phyloP scores from a whole-genome alignment of 2,113 vertebrate species.

The Stigmatopora nigra region DNA sequence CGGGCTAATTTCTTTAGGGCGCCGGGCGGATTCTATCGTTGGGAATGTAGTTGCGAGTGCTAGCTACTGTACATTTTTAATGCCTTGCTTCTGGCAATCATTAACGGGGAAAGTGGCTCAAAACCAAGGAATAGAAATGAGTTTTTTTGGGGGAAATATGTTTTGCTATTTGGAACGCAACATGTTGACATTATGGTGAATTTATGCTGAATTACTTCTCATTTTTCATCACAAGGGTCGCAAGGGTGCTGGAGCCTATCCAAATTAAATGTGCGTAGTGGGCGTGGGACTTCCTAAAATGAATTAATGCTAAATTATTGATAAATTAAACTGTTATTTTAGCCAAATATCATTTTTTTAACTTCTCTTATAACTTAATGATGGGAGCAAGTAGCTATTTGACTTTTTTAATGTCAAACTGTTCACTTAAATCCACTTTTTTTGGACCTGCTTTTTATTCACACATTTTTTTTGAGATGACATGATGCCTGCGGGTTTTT shows the following conservation, averaged over 20 bases:
- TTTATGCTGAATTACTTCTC: too few relatives aligned
- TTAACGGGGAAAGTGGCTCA: conserved; percentile 11
- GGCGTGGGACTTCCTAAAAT: too few relatives aligned
- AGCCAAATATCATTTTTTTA: neutral
- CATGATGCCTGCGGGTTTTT: neutral
- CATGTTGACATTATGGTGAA: neutral
- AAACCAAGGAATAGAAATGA: conserved; percentile 19
- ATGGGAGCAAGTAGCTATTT: neutral
- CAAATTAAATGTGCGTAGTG: too few relatives aligned
- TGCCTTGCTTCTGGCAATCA: conserved; percentile 24
- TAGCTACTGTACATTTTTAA: conserved; percentile 27
- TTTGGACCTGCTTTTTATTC: neutral
- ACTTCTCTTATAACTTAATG: neutral
- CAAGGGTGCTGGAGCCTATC: too few relatives aligned
- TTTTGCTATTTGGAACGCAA: conserved; percentile 1
- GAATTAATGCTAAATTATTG: neutral
- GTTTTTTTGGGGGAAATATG: neutral
- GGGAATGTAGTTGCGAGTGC: conserved; percentile 23
- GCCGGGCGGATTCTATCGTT: conserved; percentile 19
- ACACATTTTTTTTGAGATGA: neutral
- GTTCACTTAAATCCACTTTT: too few relatives aligned
- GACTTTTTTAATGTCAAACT: neutral
- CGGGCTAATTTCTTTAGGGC: conserved; percentile 25
- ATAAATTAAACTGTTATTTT: neutral
- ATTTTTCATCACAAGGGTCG: too few relatives aligned